Evolutionary conservation across 1,140 invertebrate genomes (phyloP), one percentile per base, ranked within the genome.

Genomic region (Rhagoletis pomonella): DNA sequence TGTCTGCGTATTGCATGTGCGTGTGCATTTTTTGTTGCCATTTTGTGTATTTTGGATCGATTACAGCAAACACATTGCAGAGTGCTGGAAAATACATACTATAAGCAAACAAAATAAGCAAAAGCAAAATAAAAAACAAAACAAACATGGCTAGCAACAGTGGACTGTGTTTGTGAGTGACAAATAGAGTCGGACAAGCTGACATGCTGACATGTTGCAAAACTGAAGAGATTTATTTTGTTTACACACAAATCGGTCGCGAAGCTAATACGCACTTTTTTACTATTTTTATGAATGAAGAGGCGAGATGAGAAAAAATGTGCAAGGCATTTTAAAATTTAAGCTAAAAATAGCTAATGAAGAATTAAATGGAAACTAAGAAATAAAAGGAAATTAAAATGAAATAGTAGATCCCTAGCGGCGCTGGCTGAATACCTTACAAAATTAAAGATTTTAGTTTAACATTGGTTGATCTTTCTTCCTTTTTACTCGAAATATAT

Each of bases 31-130:
- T 29, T 29, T 29, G 29, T 29, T 29, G 29, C 29, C 29, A 29
- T 67, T 7, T 81, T 58, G 17, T 81, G 47, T 81, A 81, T 55
- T 81, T 81, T 14, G 47, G 6, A 81, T 81, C 73, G 73, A 81
- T 81, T 81, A 7, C 73, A 81, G 47, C 47, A 42, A 81, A 55
- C n/a, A 12, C 47, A 14, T 1, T 55, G 42, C 47, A 55, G 1
- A 55, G n/a, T 44, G n/a, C 7, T 55, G 47, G 47, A 19, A 58
- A 1, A 14, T 17, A 47, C 3, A 12, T 19, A 67, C 6, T 3
- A 14, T 7, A 81, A 81, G 42, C 47, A 19, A 14, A 67, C 17
- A 17, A 81, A 55, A 55, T 47, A 67, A 10, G 17, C 6, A 64
- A 58, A 58, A 6, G 55, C 12, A 6, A 12, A 6, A 58, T 3